These are phyloP conservation scores for Etheostoma spectabile DNA, from an alignment of 2,113 vertebrate genomes.

Conservation along the genomic window DNA sequence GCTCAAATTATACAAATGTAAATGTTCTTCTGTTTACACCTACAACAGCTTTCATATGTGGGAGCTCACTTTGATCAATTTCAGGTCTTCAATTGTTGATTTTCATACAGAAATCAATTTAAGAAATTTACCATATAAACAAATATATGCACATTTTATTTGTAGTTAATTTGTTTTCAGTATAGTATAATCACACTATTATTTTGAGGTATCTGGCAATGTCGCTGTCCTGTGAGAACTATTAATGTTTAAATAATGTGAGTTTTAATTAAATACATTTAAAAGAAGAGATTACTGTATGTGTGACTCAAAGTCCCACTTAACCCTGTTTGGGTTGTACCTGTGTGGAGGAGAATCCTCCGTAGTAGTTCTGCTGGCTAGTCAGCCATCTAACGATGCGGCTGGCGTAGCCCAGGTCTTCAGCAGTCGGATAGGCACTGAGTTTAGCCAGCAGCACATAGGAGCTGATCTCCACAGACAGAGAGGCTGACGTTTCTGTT, in stretches of 20 bases:
- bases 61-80: background rate
- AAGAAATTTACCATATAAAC: background rate
- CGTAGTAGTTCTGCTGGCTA: conserved; percentile 85
- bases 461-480: conserved; percentile 85
- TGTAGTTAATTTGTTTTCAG: conserved; percentile 64
- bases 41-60: background rate
- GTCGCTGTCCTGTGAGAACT: background rate
- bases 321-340: background rate
- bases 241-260: too few relatives aligned
- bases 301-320: background rate
- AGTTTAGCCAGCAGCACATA: conserved; percentile 85
- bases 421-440: conserved; percentile 38
- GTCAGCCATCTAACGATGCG: conserved; percentile 84
- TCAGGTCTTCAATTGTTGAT: conserved; percentile 75
- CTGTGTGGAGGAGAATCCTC: conserved; percentile 85
- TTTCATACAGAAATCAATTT: conserved; percentile 51
- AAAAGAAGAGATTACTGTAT: background rate
- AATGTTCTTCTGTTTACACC: background rate
- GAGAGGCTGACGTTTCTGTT: conserved; percentile 57
- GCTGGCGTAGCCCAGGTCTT: conserved; percentile 73
- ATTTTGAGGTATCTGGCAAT: background rate
- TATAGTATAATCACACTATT: background rate
- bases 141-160: background rate
- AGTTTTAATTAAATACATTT: too few relatives aligned
- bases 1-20: background rate